Evolutionary conservation across 2,113 vertebrate species (phyloP).

Genomic region (Hystrix cristata): DNA sequence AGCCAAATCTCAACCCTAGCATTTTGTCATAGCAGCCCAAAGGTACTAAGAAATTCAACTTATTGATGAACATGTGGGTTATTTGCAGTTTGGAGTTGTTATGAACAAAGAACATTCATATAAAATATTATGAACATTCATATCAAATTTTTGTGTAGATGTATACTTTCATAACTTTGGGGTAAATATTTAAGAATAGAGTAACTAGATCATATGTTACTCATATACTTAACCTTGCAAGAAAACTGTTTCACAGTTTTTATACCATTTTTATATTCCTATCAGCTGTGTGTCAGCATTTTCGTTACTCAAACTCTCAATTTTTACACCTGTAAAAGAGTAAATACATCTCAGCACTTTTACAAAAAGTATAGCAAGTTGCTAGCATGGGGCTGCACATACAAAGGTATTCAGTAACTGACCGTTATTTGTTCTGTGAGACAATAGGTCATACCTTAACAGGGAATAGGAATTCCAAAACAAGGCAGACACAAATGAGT

Average conservation of each 20-base stretch:
- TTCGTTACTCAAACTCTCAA: background rate
- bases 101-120: background rate
- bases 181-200: background rate
- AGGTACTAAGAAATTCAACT: background rate
- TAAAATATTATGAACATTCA: background rate
- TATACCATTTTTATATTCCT: background rate
- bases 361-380: background rate
- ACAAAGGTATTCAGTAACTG: background rate
- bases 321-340: background rate
- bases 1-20: no score
- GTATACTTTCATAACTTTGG: background rate
- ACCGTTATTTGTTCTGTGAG: background rate
- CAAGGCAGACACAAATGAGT: background rate
- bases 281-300: background rate
- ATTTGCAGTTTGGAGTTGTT: background rate
- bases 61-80: background rate
- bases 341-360: background rate
- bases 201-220: background rate
- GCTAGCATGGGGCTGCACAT: background rate
- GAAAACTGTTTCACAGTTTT: background rate
- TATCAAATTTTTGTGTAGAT: background rate
- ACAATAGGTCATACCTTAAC: background rate
- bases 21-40: background rate
- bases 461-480: constrained; percentile 1
- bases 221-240: background rate